phyloP scores from a whole-genome alignment of 2,888 invertebrate genomes.

The Plagodis dolabraria region DNA sequence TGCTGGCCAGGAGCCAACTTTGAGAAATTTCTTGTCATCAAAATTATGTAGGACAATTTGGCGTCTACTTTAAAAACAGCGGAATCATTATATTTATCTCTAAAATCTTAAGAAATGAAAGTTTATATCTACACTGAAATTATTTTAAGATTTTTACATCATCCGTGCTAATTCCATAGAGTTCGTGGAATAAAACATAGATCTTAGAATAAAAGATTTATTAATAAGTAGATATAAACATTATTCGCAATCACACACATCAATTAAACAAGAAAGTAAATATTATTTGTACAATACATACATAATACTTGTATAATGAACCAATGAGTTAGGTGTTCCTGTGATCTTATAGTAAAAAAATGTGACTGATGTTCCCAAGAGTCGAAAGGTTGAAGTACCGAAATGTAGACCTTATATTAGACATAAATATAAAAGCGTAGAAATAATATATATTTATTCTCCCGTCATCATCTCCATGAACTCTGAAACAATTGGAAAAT shows the following conservation, averaged over 20 bases:
- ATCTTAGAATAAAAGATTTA: constrained; percentile 80
- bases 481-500: constrained; percentile 87
- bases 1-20: constrained; percentile 68
- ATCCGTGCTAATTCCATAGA: constrained; percentile 41
- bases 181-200: constrained; percentile 18
- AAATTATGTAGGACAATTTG: constrained; percentile 81
- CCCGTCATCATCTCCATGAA: constrained; percentile 99
- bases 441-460: constrained; percentile 86
- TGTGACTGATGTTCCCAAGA: constrained; percentile 69
- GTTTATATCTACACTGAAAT: constrained; percentile 53
- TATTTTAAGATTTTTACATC: constrained; percentile 55
- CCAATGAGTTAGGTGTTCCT: constrained; percentile 57
- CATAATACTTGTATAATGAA: constrained; percentile 71
- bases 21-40: constrained; percentile 74
- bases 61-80: constrained; percentile 73
- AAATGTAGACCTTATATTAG: constrained; percentile 73
- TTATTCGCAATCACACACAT: constrained; percentile 79
- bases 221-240: constrained; percentile 82
- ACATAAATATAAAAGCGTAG: constrained; percentile 66
- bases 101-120: constrained; percentile 62
- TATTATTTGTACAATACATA: constrained; percentile 81
- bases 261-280: constrained; percentile 67
- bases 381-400: constrained; percentile 73
- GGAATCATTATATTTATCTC: constrained; percentile 74
- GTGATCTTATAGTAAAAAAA: constrained; percentile 50